Base-by-base conservation (phyloP, 2,113 vertebrate species). In the Pelodiscus sinensis region DNA sequence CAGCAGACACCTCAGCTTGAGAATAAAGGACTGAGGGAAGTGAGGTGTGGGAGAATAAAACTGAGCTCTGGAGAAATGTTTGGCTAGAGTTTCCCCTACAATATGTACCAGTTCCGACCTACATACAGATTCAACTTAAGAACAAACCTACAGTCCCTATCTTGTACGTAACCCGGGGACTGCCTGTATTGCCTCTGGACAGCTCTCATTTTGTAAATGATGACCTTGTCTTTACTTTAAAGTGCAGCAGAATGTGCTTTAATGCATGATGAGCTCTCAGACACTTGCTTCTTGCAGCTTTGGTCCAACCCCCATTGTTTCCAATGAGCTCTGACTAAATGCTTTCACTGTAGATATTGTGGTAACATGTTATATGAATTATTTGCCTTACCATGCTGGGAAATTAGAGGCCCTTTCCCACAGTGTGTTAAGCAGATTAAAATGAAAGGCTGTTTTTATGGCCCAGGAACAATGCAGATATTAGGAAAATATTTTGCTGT, bases 321-420 rank as follows among this genome's bases (percentile, higher is more conserved):
- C 87, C 92, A 84, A 0, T 88, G 89, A 95, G 91, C 82, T 94
- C 95, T 71, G 85, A 91, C 93, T 94, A 87, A 96, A 92, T 78
- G 58, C 68, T 94, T 93, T 86, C 6, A 14, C 96, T 84, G 16
- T 92, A 92, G 82, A 92, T 88, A 90, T 92, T 91, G 90, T 82
- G 56, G 93, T 97, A 96, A 95, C 96, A 65, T 94, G 92, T 96
- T 96, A 58, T 90, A 90, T 87, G 97, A 96, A 94, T 98, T 97
- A 94, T 93, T 97, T 96, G 96, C 97, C 93, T 97, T 98, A 97
- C 97, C 96, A 75, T 87, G 92, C 96, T 97, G 93, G 97, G 96
- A 97, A 98, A 97, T 98, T 96, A 97, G 97, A 97, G 97, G 91
- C 92, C 95, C 96, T 96, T 97, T 91, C 94, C 93, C 94, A 97